Conservation (phyloP, 2,113 vertebrate genomes). For the Hirundichthys speculiger region DNA sequence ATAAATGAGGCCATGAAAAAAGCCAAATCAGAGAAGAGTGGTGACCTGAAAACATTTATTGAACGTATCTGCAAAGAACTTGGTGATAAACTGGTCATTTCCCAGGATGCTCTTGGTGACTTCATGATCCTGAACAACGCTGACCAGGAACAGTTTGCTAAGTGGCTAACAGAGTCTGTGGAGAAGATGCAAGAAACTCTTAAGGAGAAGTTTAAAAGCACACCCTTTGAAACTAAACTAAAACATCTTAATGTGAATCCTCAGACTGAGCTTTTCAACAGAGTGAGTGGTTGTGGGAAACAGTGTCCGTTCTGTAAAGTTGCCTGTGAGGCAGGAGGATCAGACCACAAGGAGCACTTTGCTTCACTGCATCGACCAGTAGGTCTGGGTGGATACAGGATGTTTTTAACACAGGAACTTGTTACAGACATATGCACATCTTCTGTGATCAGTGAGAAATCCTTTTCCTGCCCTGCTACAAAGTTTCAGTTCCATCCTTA, state of each 20-base stretch:
- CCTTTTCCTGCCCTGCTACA: neutral
- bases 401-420: rapidly evolving
- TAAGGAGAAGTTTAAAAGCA: neutral
- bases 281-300: conserved; percentile 77
- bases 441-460: rapidly evolving
- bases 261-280: conserved; percentile 62
- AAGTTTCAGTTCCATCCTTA: rapidly evolving
- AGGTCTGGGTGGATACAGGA: conserved; percentile 11
- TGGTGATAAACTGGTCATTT: conserved; percentile 55
- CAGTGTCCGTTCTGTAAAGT: conserved; percentile 77
- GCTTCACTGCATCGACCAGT: conserved; percentile 58
- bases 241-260: conserved; percentile 44
- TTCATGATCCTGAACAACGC: conserved; percentile 59
- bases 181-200: conserved; percentile 41
- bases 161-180: conserved; percentile 42
- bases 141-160: conserved; percentile 48
- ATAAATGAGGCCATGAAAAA: conserved; percentile 48
- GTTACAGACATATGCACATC: conserved; percentile 44
- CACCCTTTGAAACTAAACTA: conserved; percentile 12
- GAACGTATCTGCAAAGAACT: conserved; percentile 49
- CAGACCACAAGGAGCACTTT: conserved; percentile 55
- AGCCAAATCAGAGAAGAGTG: conserved; percentile 4
- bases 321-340: conserved; percentile 74
- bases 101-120: conserved; percentile 50
- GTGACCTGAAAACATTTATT: conserved; percentile 53